These are phyloP conservation scores for Drosophila miranda DNA, from an alignment of 1,140 invertebrate species.

Conservation along the genomic window DNA sequence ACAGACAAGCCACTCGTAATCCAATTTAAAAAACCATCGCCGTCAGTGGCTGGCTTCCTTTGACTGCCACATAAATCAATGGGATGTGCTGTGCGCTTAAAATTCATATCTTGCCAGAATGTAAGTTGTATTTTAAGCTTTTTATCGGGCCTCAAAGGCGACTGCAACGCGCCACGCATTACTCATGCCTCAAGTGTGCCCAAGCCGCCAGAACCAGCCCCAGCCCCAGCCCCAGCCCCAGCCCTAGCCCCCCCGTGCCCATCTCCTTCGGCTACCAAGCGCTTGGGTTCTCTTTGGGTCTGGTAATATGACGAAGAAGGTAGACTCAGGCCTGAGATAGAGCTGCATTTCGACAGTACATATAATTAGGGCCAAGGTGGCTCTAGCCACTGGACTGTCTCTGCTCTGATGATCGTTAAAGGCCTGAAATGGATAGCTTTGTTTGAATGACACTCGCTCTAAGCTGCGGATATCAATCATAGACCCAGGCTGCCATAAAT, in stretches of 20 bases:
- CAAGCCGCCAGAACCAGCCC: conserved; percentile 7
- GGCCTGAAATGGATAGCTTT: no score
- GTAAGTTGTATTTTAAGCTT: conserved; percentile 79
- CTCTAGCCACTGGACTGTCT: no score
- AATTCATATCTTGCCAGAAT: conserved; percentile 78
- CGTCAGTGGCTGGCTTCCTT: conserved; percentile 44
- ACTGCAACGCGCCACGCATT: conserved; percentile 67
- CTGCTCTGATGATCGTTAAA: no score
- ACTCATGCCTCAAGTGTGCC: conserved; percentile 55
- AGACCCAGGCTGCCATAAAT: no score
- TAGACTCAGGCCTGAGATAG: not conserved
- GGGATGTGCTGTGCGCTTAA: conserved; percentile 67
- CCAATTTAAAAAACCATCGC: conserved; percentile 75
- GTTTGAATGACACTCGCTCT: no score
- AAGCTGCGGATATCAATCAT: no score
- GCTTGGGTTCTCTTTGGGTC: no score
- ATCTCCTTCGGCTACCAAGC: conserved; percentile 3
- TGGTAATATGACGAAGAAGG: not conserved
- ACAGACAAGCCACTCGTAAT: conserved; percentile 48
- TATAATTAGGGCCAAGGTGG: no score
- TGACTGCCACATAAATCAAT: conserved; percentile 63
- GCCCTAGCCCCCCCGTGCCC: conserved; percentile 19
- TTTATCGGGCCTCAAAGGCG: conserved; percentile 71
- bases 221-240: conserved; percentile 4
- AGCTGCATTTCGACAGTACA: no score